Evolutionary conservation across 92 coral and sea anemone species (phyloP).

Genomic region (Actinernus sp.): DNA sequence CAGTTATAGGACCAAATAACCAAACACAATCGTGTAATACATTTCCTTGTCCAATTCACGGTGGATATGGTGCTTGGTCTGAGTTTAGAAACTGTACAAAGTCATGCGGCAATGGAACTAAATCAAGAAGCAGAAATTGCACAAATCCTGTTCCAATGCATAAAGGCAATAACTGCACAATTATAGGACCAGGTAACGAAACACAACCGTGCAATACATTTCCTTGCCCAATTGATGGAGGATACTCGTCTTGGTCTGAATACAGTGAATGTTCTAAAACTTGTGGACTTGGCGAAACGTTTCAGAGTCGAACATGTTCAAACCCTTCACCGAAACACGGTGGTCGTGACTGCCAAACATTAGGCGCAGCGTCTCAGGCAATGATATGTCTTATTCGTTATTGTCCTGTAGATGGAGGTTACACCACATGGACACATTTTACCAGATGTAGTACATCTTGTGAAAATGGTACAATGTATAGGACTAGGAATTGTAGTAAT

Average conservation of each 20-base stretch:
- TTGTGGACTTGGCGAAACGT: conserved; percentile 54
- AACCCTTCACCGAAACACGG: conserved; percentile 71
- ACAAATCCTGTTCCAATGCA: conserved; percentile 75
- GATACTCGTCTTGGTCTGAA: conserved; percentile 52
- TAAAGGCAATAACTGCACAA: conserved; percentile 72
- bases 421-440: conserved; percentile 70
- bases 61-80: conserved; percentile 82
- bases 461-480: conserved; percentile 62
- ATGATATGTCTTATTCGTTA: conserved; percentile 33
- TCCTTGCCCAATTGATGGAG: conserved; percentile 80
- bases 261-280: conserved; percentile 41
- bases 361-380: conserved; percentile 11
- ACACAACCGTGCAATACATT: conserved; percentile 49
- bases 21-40: conserved; percentile 63
- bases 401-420: conserved; percentile 84
- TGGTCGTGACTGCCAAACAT: conserved; percentile 37
- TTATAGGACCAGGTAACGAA: conserved; percentile 54
- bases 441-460: conserved; percentile 79
- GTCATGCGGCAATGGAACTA: conserved; percentile 78
- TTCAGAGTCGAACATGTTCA: conserved; percentile 46
- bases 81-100: conserved; percentile 64
- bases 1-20: conserved; percentile 34
- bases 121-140: conserved; percentile 64
- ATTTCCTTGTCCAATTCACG: conserved; percentile 84
- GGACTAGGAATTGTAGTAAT: conserved; percentile 71